Evolutionary conservation across 2,888 invertebrate species (phyloP), one percentile per base, ranked within the genome.

Genomic region (Anaspis maculata): DNA sequence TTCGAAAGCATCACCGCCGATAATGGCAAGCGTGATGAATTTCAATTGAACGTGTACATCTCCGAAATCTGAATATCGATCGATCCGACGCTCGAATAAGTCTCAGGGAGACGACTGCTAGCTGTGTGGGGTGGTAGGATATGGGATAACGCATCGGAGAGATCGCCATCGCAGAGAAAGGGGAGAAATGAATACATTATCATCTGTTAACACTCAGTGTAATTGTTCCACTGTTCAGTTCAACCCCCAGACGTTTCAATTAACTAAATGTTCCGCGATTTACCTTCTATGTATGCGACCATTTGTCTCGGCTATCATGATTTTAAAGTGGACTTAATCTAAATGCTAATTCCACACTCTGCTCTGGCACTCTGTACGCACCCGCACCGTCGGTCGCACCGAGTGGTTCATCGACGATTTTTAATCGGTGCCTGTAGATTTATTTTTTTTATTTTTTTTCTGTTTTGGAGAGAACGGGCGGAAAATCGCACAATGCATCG

Each of bases 231-330:
- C 51, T 59, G 59, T 59, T 59, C 58, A 52, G 54, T 59, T 56
- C 54, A 48, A 52, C 57, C 56, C 39, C 57, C 52, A 61, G 63
- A 64, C 66, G 61, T 67, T 67, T 66, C 67, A 66, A 66, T 67
- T 67, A 66, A 62, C 60, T 66, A 67, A 66, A 67, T 66, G 67
- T 64, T 64, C 63, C 62, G 53, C 60, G 61, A 61, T 62, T 63
- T 63, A 58, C 59, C 55, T 59, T 48, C 57, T 42, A 46, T 52
- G 49, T 50, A 46, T 50, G 48, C 52, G 47, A 47, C 57, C 56
- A 56, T 59, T 59, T 58, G 57, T 59, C 57, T 56, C 50, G 41
- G 49, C 44, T 45, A 47, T 46, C 47, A 42, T 44, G 49, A 44
- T 51, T 50, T 46, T 38, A 46, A 41, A 51, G 41, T 45, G 51